Conservation (phyloP, 1,140 invertebrate species). For the Trichomalopsis sarcophagae region DNA sequence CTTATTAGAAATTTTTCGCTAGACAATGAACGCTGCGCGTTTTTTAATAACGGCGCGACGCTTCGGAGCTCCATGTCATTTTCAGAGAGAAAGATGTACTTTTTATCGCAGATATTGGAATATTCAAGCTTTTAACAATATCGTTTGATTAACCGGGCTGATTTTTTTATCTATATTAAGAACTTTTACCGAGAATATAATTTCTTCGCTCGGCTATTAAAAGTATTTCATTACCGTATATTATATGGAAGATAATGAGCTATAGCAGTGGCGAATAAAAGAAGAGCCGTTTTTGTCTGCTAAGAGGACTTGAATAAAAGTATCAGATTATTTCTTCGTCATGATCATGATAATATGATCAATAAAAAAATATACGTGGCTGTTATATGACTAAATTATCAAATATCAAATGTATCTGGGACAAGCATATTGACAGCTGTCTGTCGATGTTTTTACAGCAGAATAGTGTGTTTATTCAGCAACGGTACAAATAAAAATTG, state of each 20-base stretch:
- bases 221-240: too few relatives aligned
- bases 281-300: too few relatives aligned
- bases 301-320: too few relatives aligned
- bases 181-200: neutral
- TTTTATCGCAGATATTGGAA: too few relatives aligned
- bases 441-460: neutral
- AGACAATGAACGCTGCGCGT: neutral
- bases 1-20: neutral
- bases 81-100: neutral
- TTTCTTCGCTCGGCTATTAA: too few relatives aligned
- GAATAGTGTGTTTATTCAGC: neutral
- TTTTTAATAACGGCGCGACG: neutral
- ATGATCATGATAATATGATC: too few relatives aligned
- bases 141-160: neutral
- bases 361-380: neutral
- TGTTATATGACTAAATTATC: neutral
- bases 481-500: neutral
- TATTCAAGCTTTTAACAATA: neutral
- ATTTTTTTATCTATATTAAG: neutral
- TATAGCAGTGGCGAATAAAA: too few relatives aligned
- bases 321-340: too few relatives aligned
- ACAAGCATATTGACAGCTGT: neutral
- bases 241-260: too few relatives aligned
- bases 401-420: neutral
- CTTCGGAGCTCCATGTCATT: neutral